Base-by-base conservation (phyloP, 1,140 invertebrate genomes). In the Drosophila athabasca region DNA sequence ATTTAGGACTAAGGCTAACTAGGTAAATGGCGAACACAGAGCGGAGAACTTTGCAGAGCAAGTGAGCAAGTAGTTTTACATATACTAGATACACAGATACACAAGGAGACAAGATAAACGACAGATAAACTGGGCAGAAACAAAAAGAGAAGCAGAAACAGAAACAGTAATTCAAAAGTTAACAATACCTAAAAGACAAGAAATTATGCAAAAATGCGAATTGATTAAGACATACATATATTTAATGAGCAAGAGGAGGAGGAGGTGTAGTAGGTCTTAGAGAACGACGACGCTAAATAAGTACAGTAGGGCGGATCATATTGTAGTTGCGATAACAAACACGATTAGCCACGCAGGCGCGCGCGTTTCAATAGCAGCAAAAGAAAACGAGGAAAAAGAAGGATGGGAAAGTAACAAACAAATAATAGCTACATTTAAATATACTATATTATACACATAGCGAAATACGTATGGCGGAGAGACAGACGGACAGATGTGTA, bases 101-200 rank as follows among this genome's bases (percentile, higher is more conserved):
- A 69, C 8, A 31, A 31, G 31, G 31, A 31, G 8, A 31, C 6
- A 29, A 26, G 24, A 26, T 26, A 26, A 26, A 26, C 24, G 24
- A 29, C 29, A 9, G 48, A 62, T 62, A 59, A 79, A 26, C 26
- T 39, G 11, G 35, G 13, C 35, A 39, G 35, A 39, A 35, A 39
- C 64, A 43, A 31, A 54, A 65, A 62, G 61, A 75, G 66, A 60
- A 64, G 58, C 62, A 68, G 59, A 58, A 46, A 71, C 66, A 79
- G 65, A 60, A 81, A 79, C 74, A 85, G 73, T 79, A 75, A 87
- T 85, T 90, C 85, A 90, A 90, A 89, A 90, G 87, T 90, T 90
- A 90, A 90, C 87, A 90, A 90, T 85, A 90, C 87, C 87, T 73
- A 90, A 90, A 89, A 90, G 87, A 90, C 87, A 74, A 87, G 69